Base-by-base conservation (phyloP, 2,797 vertebrate species). In the Gymnothorax reevesii region DNA sequence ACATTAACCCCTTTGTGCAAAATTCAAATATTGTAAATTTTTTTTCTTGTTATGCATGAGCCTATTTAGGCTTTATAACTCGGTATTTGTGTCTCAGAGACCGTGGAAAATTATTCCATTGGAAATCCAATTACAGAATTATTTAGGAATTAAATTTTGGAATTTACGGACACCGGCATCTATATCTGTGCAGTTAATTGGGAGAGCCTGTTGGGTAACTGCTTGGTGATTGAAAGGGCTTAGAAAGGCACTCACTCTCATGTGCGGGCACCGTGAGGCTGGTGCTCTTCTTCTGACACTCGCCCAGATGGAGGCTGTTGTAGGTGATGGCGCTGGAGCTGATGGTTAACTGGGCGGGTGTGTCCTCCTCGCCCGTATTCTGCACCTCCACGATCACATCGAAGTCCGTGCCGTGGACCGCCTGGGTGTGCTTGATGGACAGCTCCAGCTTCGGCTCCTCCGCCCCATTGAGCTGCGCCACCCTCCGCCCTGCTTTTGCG, bases 351-450 rank as follows among this genome's bases (percentile, higher is more conserved):
- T 93, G 86, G 13, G 93, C 94, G 0, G 64, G 49, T 42, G 87
- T 87, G 0, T 95, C 93, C 6, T 84, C 57, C 3, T 54, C 20
- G 12, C 94, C 93, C n/a, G 73, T 64, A 62, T 97, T 97, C 84
- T 88, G 89, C 91, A 96, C 94, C 93, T 95, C 94, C 86, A 95
- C 89, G 57, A 95, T 90, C 84, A 96, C 93, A 71, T 97, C 96
- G 60, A 97, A 96, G 91, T 96, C 95, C 0, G 95, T 95, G 83
- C 96, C 96, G 75, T 95, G 94, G 10, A 96, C 85, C 62, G 95
- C 93, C 22, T 90, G 89, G 3, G 90, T 88, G 15, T 94, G 93
- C 85, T 92, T 95, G 88, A 96, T 93, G 27, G 90, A 88, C 90
- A 96, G 90, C 89, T 94, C 85, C 86, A 96, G 92, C 66, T 89